Evolutionary conservation across 1,140 invertebrate genomes (phyloP).

Genomic region (Papilio dardanus): DNA sequence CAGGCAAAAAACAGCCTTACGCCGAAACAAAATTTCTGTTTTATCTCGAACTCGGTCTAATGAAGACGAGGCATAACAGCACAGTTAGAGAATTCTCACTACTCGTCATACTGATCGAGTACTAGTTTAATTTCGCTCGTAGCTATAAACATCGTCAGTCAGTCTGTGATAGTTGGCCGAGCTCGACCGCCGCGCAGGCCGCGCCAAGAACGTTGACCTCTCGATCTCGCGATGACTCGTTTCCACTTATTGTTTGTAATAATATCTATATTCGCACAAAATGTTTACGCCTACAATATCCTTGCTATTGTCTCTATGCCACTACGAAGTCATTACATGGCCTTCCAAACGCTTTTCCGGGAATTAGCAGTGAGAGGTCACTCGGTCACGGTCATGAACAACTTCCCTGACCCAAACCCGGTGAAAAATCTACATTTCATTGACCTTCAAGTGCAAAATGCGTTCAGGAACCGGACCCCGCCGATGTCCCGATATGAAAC

Average conservation of each 20-base stretch:
- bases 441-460: conserved; percentile 45
- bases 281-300: conserved; percentile 56
- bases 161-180: conserved; percentile 38
- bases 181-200: conserved; percentile 39
- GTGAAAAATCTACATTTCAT: conserved; percentile 60
- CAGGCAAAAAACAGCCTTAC: no score
- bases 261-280: conserved; percentile 40
- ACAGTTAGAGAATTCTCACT: not conserved
- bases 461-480: conserved; percentile 21
- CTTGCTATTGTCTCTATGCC: conserved; percentile 68
- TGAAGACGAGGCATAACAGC: not conserved
- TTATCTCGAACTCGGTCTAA: no score
- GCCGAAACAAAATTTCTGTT: no score
- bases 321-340: conserved; percentile 74
- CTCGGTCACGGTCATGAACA: conserved; percentile 75
- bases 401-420: conserved; percentile 58
- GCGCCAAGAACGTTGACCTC: conserved; percentile 44
- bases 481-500: conserved; percentile 52
- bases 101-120: not conserved
- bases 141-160: conserved; percentile 33
- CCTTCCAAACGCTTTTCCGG: conserved; percentile 68
- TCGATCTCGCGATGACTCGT: conserved; percentile 38
- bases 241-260: conserved; percentile 39
- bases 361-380: conserved; percentile 75
- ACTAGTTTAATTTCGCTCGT: not conserved